A percentile compares a stretch with the other conserved stretches of the same genome.
Evolutionary conservation across 2,888 invertebrate species (phyloP).

Genomic region (Macroteleia sp.): DNA sequence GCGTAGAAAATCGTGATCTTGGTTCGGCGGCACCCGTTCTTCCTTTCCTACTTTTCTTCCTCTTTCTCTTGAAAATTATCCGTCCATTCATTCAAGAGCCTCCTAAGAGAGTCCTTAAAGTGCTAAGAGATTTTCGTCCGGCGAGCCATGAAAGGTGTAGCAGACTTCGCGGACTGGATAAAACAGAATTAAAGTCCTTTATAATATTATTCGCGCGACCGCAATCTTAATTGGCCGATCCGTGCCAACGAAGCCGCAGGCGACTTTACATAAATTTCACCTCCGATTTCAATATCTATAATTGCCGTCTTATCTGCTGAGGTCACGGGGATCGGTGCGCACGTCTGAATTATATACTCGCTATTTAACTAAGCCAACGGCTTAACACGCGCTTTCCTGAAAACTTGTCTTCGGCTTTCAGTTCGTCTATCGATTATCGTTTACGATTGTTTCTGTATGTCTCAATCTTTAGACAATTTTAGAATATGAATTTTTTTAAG

Average conservation of each 20-base stretch:
- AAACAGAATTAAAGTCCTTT: conserved; percentile 62
- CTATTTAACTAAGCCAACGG: conserved; percentile 53
- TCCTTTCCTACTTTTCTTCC: conserved; percentile 42
- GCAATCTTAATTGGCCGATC: conserved; percentile 60
- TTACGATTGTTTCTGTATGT: neutral
- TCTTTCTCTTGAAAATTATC: conserved; percentile 66
- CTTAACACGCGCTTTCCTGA: conserved; percentile 29
- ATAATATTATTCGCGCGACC: conserved; percentile 58
- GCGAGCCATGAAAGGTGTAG: conserved; percentile 50
- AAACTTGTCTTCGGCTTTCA: conserved; percentile 45
- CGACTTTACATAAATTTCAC: conserved; percentile 67
- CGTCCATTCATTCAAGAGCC: conserved; percentile 61
- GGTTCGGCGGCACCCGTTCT: conserved; percentile 34
- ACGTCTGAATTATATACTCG: conserved; percentile 53
- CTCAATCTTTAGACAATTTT: neutral
- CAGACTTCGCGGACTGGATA: conserved; percentile 31
- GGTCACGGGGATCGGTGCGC: conserved; percentile 60
- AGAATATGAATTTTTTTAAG: no score
- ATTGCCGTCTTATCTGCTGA: conserved; percentile 65
- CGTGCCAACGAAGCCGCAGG: conserved; percentile 57
- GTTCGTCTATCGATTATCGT: conserved; percentile 27
- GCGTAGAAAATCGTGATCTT: conserved; percentile 64
- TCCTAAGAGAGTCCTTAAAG: conserved; percentile 61
- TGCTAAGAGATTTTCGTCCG: conserved; percentile 61
- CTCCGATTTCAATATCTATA: conserved; percentile 70